These are phyloP conservation scores for Lycocerus yunnanus DNA, from an alignment of 2,888 invertebrate species.

Conservation along the genomic window DNA sequence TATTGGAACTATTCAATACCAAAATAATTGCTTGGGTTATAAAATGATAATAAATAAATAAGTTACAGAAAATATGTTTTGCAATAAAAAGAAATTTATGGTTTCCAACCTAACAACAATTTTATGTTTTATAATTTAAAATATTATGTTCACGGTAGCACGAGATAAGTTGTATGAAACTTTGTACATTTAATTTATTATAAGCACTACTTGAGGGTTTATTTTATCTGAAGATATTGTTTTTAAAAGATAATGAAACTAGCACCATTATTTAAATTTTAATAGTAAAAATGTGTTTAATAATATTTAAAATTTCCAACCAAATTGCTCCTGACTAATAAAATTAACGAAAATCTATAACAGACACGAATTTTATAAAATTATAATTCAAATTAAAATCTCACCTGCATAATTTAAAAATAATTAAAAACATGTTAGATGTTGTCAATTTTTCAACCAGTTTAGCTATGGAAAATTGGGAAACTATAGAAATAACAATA, in stretches of 20 bases:
- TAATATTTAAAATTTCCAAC: neutral
- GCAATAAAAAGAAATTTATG: too few relatives aligned
- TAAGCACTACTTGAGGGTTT: neutral
- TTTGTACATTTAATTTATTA: neutral
- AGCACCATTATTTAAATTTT: neutral
- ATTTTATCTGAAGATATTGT: neutral
- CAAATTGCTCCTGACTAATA: neutral
- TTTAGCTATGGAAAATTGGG: neutral
- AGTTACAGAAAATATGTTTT: neutral
- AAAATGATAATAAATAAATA: neutral
- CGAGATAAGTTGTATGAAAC: neutral
- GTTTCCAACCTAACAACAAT: neutral
- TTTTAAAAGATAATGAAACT: neutral
- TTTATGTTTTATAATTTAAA: neutral
- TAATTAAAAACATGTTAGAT: too few relatives aligned
- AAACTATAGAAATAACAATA: neutral
- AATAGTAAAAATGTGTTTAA: neutral
- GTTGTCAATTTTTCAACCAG: too few relatives aligned
- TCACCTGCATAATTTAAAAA: neutral
- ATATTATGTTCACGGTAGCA: neutral
- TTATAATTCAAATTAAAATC: neutral
- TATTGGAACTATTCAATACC: too few relatives aligned
- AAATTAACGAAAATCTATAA: neutral
- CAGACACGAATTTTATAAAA: too few relatives aligned
- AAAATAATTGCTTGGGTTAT: too few relatives aligned